Evolutionary conservation across 2,113 vertebrate genomes (phyloP), one percentile per base, ranked within the genome.

Genomic region (Engraulis encrasicolus): DNA sequence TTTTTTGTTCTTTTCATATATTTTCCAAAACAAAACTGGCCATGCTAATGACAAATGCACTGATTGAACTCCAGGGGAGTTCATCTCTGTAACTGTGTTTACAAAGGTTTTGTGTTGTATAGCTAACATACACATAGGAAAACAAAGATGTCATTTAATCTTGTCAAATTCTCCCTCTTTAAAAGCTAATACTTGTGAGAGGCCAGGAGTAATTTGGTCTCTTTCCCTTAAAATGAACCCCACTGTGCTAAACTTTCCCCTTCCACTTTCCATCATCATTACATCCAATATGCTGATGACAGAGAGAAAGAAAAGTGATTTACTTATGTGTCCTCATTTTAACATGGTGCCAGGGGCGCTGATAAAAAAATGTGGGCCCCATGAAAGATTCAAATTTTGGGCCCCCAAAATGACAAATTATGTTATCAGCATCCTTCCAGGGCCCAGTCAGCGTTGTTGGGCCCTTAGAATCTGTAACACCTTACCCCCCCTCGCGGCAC

Each of bases 291-390:
- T 34, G 6, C 66, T 17, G 66, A 74, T 12, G 66, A 74, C 66
- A 74, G 66, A 19, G 31, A 34, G 66, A 74, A 34, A 74, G 4
- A 36, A 31, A 31, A 78, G 36, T 5, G n/a, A 50, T 18, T 85
- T 58, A 19, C 50, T 54, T 82, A 61, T 82, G 84, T 87, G 89
- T 91, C 85, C 88, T 88, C 83, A 88, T 89, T 89, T 85, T 83
- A 84, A 89, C 85, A n/a, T n/a, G 66, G 82, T n/a, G n/a, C n/a
- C n/a, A n/a, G n/a, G n/a, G n/a, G n/a, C n/a, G n/a, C n/a, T n/a
- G n/a, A n/a, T n/a, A n/a, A n/a, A n/a, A n/a, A n/a, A n/a, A n/a
- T n/a, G n/a, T n/a, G n/a, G n/a, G n/a, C n/a, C n/a, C n/a, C n/a
- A n/a, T n/a, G n/a, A n/a, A n/a, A n/a, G n/a, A n/a, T n/a, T n/a